phyloP scores from a whole-genome alignment of 2,888 invertebrate genomes.

The Mythimna vitellina region DNA sequence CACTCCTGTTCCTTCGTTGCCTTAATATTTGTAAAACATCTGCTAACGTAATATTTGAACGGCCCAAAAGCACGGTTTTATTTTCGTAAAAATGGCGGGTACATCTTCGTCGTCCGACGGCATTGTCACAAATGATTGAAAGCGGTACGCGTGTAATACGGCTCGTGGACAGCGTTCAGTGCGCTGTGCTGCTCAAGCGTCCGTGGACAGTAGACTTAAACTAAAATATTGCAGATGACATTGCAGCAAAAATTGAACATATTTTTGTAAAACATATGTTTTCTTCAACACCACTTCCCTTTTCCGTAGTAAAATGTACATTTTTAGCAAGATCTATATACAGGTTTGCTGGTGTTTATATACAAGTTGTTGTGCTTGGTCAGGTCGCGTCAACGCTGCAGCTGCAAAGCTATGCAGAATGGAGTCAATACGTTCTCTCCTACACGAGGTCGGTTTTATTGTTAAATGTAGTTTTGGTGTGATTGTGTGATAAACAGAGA shows the following conservation, averaged over 20 bases:
- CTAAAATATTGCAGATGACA: conserved; percentile 22
- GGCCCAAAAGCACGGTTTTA: no score
- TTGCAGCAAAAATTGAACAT: conserved; percentile 12
- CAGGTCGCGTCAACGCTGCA: conserved; percentile 42
- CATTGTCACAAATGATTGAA: no score
- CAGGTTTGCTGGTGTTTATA: conserved; percentile 72
- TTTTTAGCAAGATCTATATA: conserved; percentile 57
- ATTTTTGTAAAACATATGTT: not conserved
- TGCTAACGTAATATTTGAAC: no score
- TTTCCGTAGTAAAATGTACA: not conserved
- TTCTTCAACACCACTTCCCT: not conserved
- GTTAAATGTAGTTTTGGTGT: conserved; percentile 21
- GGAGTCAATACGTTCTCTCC: conserved; percentile 74
- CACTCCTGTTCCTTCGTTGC: no score
- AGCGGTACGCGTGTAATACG: no score
- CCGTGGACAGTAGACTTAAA: not conserved
- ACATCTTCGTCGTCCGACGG: no score
- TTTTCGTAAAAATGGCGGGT: no score
- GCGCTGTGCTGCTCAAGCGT: no score
- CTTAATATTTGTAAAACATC: no score
- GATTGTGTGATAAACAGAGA: not conserved
- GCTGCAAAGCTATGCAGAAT: conserved; percentile 58
- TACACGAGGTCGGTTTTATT: not conserved
- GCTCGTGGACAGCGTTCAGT: no score
- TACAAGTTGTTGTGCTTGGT: conserved; percentile 70